Percentiles rank a stretch among this genome's conserved stretches.
Conservation (phyloP, 2,797 vertebrate species). For the Sphenodon punctatus region DNA sequence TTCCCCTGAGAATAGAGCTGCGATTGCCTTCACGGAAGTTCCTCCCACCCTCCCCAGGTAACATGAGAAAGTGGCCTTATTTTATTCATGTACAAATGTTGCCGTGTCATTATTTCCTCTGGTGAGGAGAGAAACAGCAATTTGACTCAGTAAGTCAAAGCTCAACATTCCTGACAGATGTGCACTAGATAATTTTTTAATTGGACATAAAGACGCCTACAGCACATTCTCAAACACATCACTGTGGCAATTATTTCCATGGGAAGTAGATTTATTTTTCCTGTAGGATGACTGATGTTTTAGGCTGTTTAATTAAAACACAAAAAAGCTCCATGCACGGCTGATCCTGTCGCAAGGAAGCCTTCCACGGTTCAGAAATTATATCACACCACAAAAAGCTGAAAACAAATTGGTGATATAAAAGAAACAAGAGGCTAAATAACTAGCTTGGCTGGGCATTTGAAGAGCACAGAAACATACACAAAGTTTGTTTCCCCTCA, state of each 20-base stretch:
- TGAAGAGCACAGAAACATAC: background rate
- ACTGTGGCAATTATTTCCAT: constrained; percentile 5
- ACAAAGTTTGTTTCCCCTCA: rapidly evolving
- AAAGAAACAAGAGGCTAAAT: background rate
- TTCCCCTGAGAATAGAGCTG: too few relatives aligned
- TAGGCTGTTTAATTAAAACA: constrained; percentile 59
- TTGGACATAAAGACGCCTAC: background rate
- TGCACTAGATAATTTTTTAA: constrained; percentile 39
- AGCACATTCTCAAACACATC: background rate
- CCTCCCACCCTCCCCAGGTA: too few relatives aligned
- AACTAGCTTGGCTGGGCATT: background rate
- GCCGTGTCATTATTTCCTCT: constrained; percentile 3
- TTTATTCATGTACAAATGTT: constrained; percentile 26
- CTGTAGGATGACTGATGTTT: constrained; percentile 10
- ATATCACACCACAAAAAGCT: background rate
- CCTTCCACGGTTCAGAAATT: constrained; percentile 23
- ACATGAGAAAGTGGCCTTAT: too few relatives aligned
- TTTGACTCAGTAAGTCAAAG: background rate
- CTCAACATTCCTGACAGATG: too few relatives aligned
- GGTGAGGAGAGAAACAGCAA: background rate
- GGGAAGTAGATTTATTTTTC: constrained; percentile 37
- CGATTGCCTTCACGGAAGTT: too few relatives aligned
- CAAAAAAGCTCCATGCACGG: constrained; percentile 20
- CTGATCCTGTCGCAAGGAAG: constrained; percentile 38
- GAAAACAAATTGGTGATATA: background rate